Evolutionary conservation across 2,797 vertebrate genomes (phyloP).

Genomic region (Benthosema pterotum): DNA sequence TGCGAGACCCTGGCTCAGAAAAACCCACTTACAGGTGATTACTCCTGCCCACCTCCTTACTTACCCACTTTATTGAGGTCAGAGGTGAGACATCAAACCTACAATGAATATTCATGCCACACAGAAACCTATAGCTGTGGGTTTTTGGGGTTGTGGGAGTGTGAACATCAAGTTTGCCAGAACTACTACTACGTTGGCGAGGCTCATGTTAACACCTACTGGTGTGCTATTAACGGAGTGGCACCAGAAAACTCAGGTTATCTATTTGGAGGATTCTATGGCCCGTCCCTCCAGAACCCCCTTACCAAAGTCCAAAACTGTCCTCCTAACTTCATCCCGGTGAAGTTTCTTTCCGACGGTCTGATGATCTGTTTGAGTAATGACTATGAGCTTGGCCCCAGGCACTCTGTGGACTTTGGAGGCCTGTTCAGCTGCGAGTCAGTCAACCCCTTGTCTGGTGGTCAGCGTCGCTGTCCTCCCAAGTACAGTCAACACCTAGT

Average conservation of each 20-base stretch:
- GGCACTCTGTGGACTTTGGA: constrained; percentile 82
- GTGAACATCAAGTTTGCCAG: constrained; percentile 73
- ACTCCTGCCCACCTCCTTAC: constrained; percentile 81
- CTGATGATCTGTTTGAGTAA: constrained; percentile 84
- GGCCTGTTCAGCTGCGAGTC: constrained; percentile 91
- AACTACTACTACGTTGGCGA: constrained; percentile 79
- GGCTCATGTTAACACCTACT: constrained; percentile 82
- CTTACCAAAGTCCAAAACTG: constrained; percentile 81
- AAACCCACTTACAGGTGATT: constrained; percentile 83
- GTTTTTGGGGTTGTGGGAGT: too few relatives aligned
- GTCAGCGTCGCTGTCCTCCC: constrained; percentile 77
- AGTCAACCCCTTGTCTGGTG: constrained; percentile 78
- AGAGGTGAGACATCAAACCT: constrained; percentile 81
- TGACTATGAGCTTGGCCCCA: constrained; percentile 81
- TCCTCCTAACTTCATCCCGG: constrained; percentile 72
- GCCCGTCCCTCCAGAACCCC: constrained; percentile 70
- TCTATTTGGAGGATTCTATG: constrained; percentile 90
- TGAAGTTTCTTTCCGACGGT: constrained; percentile 80
- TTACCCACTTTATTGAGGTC: constrained; percentile 68
- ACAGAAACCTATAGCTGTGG: too few relatives aligned
- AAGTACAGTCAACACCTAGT: constrained; percentile 90
- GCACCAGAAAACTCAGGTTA: constrained; percentile 75
- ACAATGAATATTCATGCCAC: constrained; percentile 80
- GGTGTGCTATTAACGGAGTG: constrained; percentile 72
- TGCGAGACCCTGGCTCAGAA: constrained; percentile 81